Evolutionary conservation across 2,797 vertebrate species (phyloP).

Genomic region (Geotrypetes seraphini): DNA sequence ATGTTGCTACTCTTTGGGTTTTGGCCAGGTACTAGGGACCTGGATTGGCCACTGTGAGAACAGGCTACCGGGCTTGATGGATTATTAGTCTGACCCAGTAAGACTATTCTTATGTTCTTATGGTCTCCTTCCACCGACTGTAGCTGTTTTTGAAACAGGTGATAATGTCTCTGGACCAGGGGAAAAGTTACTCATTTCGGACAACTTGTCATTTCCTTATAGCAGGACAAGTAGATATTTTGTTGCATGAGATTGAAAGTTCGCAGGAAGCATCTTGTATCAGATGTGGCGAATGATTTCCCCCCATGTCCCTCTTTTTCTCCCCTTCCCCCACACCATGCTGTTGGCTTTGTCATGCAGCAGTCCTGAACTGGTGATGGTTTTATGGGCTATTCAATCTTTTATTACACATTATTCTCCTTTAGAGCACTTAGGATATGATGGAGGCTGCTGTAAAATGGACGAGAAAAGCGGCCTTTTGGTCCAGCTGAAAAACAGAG

Average conservation of each 20-base stretch:
- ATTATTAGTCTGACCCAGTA: no score
- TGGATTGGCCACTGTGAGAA: no score
- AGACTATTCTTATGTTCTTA: no score
- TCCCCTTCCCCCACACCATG: background rate
- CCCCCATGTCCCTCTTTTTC: background rate
- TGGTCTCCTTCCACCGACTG: no score
- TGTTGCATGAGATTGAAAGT: background rate
- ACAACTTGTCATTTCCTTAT: constrained; percentile 1
- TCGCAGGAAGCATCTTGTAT: background rate
- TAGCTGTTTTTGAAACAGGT: no score
- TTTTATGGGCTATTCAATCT: constrained; percentile 33
- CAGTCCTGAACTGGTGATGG: constrained; percentile 42
- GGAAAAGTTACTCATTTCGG: no score
- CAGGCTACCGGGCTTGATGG: no score
- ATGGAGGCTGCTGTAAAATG: constrained; percentile 38
- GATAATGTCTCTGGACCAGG: no score
- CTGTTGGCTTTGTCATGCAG: constrained; percentile 42
- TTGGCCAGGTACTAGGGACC: no score
- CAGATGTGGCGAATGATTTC: constrained; percentile 24
- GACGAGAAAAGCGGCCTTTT: constrained; percentile 39
- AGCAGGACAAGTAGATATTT: constrained; percentile 17
- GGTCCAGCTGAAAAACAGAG: constrained; percentile 45
- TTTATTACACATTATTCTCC: constrained; percentile 38
- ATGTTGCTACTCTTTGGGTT: no score
- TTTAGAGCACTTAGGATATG: constrained; percentile 45